phyloP scores from a whole-genome alignment of 2,113 vertebrate species.

The Xenus cinereus region DNA sequence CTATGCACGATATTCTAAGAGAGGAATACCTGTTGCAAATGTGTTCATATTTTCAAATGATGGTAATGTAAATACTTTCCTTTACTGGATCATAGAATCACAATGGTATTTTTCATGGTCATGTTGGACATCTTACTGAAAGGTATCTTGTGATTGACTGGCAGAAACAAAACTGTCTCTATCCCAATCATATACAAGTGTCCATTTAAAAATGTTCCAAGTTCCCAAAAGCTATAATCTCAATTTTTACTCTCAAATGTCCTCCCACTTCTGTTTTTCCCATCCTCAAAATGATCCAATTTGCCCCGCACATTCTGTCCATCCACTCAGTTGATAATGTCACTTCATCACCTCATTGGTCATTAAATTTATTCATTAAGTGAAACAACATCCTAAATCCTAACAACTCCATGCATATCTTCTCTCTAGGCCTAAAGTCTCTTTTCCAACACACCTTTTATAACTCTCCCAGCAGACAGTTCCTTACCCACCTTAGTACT shows the following conservation, averaged over 20 bases:
- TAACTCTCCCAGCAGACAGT: background rate
- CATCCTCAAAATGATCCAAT: background rate
- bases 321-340: background rate
- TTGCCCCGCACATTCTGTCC: background rate
- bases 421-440: background rate
- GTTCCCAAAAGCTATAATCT: background rate
- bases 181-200: background rate
- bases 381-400: background rate
- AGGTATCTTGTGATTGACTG: background rate
- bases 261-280: background rate
- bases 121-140: background rate
- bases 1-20: background rate
- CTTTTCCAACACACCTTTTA: background rate
- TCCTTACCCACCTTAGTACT: background rate
- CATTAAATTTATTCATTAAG: background rate
- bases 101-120: accelerated
- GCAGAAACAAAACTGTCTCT: background rate
- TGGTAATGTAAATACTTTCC: background rate
- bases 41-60: background rate
- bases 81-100: background rate
- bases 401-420: background rate
- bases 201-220: background rate
- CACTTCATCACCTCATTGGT: background rate
- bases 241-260: background rate
- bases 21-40: background rate